phyloP scores from a whole-genome alignment of 2,113 vertebrate species.

The Ceratotherium simum region DNA sequence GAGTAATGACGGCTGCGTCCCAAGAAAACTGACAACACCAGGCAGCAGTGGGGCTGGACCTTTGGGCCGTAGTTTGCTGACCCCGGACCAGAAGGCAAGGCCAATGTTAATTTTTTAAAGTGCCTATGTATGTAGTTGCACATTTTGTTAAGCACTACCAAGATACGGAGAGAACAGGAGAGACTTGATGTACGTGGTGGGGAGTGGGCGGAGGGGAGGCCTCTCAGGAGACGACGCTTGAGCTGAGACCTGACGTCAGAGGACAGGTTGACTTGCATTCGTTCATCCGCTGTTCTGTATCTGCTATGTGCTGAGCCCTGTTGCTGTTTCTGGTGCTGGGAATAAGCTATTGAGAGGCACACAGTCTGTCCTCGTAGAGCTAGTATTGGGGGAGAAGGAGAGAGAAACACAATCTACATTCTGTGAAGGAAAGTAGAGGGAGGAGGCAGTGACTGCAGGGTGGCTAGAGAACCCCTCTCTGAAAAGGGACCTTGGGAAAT shows the following conservation, averaged over 20 bases:
- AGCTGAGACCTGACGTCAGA: background rate
- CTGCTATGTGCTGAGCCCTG: background rate
- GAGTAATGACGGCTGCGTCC: too few relatives aligned
- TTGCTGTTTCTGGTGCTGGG: background rate
- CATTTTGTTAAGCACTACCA: fast-evolving
- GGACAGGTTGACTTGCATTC: fast-evolving
- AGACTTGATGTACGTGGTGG: background rate
- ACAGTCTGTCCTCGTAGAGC: background rate
- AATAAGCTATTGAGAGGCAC: background rate
- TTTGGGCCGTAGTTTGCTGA: background rate
- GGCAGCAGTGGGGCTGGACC: background rate
- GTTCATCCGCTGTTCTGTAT: background rate
- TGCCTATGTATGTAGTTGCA: too few relatives aligned
- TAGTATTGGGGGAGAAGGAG: fast-evolving
- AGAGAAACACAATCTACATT: fast-evolving
- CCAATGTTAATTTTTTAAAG: background rate
- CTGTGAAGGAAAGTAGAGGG: background rate
- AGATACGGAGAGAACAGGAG: background rate
- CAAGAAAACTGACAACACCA: too few relatives aligned
- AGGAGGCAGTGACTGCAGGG: too few relatives aligned
- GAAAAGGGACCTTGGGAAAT: background rate
- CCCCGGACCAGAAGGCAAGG: background rate
- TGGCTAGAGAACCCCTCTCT: background rate
- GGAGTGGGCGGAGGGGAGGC: background rate
- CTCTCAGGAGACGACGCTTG: fast-evolving